A percentile compares a stretch with the other conserved stretches of the same genome.
Conservation (phyloP, 2,888 invertebrate genomes). For the Apotomis turbidana region DNA sequence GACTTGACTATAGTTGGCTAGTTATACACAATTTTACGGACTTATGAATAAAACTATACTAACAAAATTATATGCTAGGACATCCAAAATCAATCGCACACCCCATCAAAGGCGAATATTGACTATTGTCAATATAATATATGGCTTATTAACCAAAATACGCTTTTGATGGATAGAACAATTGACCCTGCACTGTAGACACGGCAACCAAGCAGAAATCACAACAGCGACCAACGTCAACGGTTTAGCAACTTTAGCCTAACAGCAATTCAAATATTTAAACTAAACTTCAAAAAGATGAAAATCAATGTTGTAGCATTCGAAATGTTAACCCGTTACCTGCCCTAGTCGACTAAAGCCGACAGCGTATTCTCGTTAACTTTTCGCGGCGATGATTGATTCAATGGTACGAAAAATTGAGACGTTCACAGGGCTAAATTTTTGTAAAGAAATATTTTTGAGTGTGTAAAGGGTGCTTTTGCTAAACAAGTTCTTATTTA, state of each 20-base stretch:
- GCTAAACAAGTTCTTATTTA: slow-evolving; percentile 6
- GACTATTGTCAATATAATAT: slow-evolving; percentile 17
- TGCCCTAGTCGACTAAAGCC: too few species aligned
- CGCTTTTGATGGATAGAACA: slow-evolving; percentile 73
- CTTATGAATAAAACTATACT: slow-evolving; percentile 1
- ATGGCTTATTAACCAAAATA: slow-evolving; percentile 44
- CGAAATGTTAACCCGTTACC: background rate
- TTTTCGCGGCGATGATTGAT: too few species aligned
- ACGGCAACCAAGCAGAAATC: slow-evolving; percentile 72
- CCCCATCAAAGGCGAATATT: slow-evolving; percentile 70
- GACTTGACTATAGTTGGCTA: too few species aligned
- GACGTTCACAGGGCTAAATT: too few species aligned
- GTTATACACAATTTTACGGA: background rate
- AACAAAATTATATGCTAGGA: slow-evolving; percentile 70
- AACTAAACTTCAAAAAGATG: too few species aligned
- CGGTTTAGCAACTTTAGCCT: background rate
- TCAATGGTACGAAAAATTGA: too few species aligned
- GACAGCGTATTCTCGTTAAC: too few species aligned
- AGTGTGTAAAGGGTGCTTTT: slow-evolving; percentile 5
- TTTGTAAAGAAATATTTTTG: background rate
- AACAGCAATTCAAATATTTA: too few species aligned
- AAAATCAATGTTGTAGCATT: too few species aligned
- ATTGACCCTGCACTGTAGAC: slow-evolving; percentile 77
- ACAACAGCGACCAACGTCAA: slow-evolving; percentile 49
- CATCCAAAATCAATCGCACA: slow-evolving; percentile 75